Conservation (phyloP, 2,113 vertebrate species). For the Siphamia tubifer region DNA sequence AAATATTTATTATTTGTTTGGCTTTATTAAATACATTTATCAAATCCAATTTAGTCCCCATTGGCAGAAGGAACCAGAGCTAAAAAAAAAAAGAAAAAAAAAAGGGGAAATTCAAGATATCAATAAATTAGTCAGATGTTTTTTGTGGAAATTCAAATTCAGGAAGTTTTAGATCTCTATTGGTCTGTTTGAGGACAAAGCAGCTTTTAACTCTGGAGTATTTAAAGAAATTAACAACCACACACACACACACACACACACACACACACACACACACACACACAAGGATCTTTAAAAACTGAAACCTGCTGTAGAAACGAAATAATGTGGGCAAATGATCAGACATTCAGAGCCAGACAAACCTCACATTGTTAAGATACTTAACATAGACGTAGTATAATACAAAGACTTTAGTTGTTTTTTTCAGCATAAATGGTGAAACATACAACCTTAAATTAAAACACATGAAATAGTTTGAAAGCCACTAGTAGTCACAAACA, state of each 20-base stretch:
- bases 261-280: too few relatives aligned
- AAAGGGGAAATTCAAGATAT: background rate
- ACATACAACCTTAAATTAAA: background rate
- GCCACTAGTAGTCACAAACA: background rate
- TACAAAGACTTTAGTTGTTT: too few relatives aligned
- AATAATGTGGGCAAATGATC: background rate
- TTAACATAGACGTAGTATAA: too few relatives aligned
- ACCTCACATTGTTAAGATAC: too few relatives aligned
- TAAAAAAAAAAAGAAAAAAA: too few relatives aligned
- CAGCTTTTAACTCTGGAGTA: background rate
- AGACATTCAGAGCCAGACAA: too few relatives aligned
- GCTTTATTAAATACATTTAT: background rate
- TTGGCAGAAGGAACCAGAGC: background rate
- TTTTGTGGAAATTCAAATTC: constrained; percentile 7
- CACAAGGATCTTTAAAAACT: too few relatives aligned
- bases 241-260: too few relatives aligned
- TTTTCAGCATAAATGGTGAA: too few relatives aligned
- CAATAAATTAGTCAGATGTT: constrained; percentile 26
- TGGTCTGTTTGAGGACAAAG: background rate
- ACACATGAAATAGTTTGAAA: constrained; percentile 32
- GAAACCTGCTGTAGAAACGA: background rate
- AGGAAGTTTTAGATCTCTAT: background rate
- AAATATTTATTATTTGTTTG: background rate
- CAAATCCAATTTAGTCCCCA: background rate
- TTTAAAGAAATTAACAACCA: too few relatives aligned